A percentile compares a stretch with the other conserved stretches of the same genome.
phyloP scores from a whole-genome alignment of 2,113 vertebrate genomes.

The Eudyptes chrysolophus region DNA sequence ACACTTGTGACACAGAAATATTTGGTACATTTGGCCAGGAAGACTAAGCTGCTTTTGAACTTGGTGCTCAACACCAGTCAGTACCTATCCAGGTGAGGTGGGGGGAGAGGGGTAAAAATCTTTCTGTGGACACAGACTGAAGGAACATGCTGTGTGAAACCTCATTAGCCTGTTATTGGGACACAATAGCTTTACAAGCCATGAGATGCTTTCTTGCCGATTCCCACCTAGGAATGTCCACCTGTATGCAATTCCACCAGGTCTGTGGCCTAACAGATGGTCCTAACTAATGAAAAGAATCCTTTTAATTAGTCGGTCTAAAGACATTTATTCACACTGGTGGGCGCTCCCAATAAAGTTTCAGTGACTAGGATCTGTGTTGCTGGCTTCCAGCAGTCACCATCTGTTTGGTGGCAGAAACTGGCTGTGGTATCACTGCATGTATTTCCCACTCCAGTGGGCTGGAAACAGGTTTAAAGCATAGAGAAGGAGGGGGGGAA shows the following conservation, averaged over 20 bases:
- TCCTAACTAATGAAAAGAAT: conserved; percentile 81
- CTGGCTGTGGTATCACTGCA: conserved; percentile 65
- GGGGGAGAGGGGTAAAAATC: not conserved
- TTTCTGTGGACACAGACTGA: not conserved
- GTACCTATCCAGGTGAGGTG: not conserved
- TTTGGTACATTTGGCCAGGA: not conserved
- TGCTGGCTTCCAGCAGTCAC: conserved; percentile 81
- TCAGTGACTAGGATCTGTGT: conserved; percentile 75
- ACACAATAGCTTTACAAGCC: conserved; percentile 28
- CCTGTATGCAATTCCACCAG: conserved; percentile 72
- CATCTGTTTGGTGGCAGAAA: conserved; percentile 85
- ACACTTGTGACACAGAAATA: not conserved
- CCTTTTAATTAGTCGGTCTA: conserved; percentile 88
- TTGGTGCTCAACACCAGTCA: not conserved
- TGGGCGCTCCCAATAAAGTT: conserved; percentile 78
- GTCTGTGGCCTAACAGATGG: conserved; percentile 84
- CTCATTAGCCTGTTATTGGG: conserved; percentile 46
- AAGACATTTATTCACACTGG: conserved; percentile 83
- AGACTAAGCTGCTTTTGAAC: not conserved
- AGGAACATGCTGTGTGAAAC: not conserved
- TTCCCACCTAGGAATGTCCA: conserved; percentile 66
- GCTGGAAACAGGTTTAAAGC: conserved; percentile 71
- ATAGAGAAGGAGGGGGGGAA: not conserved
- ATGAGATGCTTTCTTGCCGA: not conserved
- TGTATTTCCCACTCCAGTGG: conserved; percentile 79